Base-by-base conservation (phyloP, 2,888 invertebrate genomes). In the Thereva unica region DNA sequence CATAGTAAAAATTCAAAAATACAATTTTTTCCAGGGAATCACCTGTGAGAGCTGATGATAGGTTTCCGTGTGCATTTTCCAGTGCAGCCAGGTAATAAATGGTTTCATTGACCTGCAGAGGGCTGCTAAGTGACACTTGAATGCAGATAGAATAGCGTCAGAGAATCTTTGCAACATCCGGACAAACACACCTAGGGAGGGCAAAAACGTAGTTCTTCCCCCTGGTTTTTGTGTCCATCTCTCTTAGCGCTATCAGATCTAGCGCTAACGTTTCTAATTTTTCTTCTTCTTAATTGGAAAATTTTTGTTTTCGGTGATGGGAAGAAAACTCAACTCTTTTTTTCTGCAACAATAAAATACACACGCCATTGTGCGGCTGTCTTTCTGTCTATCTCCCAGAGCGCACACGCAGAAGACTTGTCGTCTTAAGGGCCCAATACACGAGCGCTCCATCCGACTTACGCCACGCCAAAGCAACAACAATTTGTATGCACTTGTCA, bases 241-340 rank as follows among this genome's bases (percentile, higher is more conserved):
- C 35, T n/a, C 45, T 5, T 10, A 12, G 35, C 8, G 4, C 34
- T 44, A 44, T 35, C 12, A 59, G 59, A 59, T 59, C 35, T 59
- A 59, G 45, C 59, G n/a, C 10, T n/a, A n/a, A n/a, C 12, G 45
- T 59, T 59, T 59, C 59, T 59, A 59, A 59, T 59, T 59, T 59
- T 59, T 59, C 47, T 23, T 23, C 38, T 47, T 37, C 10, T 59
- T 59, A 59, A 59, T 47, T 59, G 59, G 59, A 47, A 59, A 59
- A 59, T 59, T 59, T 49, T 59, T 47, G 49, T 7, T 47, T 47
- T 47, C 35, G 37, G 38, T 45, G 35, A 34, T 38, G 47, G 38
- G 45, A 38, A 47, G 59, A 49, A 49, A 59, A 59, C 38, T 59
- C 7, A 49, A 47, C 35, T n/a, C n/a, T 12, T 49, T 47, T 59